Evolutionary conservation across 2,888 invertebrate genomes (phyloP).

Genomic region (Andrena flavipes): DNA sequence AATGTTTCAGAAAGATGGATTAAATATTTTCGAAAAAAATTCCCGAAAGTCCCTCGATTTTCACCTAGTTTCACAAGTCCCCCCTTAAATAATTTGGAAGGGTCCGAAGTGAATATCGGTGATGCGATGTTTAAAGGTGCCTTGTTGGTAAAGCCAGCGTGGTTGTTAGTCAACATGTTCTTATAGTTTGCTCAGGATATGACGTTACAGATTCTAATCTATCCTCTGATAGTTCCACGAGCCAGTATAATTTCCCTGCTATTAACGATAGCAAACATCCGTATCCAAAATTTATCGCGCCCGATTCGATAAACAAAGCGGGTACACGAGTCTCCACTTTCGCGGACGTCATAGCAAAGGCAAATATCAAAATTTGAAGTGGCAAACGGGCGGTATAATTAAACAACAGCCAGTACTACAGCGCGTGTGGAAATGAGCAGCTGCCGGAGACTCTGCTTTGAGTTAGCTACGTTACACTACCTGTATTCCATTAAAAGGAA

Average conservation of each 20-base stretch:
- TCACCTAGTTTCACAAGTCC: neutral
- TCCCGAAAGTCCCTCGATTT: no score
- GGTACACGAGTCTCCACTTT: slow-evolving; percentile 43
- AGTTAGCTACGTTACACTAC: neutral
- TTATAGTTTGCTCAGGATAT: neutral
- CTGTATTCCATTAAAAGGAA: neutral
- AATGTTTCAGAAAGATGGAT: no score
- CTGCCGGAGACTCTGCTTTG: neutral
- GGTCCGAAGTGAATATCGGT: no score
- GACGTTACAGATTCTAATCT: neutral
- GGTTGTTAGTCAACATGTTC: neutral
- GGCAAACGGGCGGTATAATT: neutral
- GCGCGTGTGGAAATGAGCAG: neutral
- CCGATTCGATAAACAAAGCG: neutral
- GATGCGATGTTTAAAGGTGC: no score
- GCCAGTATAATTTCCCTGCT: neutral
- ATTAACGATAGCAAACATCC: slow-evolving; percentile 33
- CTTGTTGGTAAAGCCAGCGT: no score
- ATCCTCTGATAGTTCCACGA: neutral
- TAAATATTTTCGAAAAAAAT: no score
- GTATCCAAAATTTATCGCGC: slow-evolving; percentile 13
- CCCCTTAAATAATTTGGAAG: neutral
- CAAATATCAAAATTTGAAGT: slow-evolving; percentile 15
- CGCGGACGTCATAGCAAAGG: neutral
- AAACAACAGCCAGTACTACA: neutral